Evolutionary conservation across 2,888 invertebrate species (phyloP), one percentile per base, ranked within the genome.

Genomic region (Agapetus fuscipes): DNA sequence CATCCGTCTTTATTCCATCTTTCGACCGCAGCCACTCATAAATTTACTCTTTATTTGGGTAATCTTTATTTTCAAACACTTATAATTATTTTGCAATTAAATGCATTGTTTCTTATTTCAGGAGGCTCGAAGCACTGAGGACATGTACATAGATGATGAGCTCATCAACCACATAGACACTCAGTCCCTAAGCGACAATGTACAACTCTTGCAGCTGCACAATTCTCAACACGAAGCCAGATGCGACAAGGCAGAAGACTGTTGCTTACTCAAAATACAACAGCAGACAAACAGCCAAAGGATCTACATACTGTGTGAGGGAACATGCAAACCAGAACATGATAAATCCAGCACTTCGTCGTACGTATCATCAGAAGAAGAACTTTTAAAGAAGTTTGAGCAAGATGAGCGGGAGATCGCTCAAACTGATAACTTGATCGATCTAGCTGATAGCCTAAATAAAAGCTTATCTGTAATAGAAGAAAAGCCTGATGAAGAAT

Each of bases 61-160:
- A n/a, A n/a, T n/a, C n/a, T n/a, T n/a, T n/a, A n/a, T n/a, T n/a
- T n/a, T n/a, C n/a, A n/a, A n/a, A n/a, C n/a, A n/a, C n/a, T n/a
- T n/a, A n/a, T n/a, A n/a, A n/a, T n/a, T n/a, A n/a, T n/a, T n/a
- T n/a, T n/a, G n/a, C n/a, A n/a, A n/a, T n/a, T n/a, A n/a, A n/a
- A n/a, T n/a, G n/a, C n/a, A n/a, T n/a, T n/a, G n/a, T n/a, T n/a
- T n/a, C n/a, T n/a, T n/a, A 17, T 45, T 35, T 10, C 56, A 71
- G 70, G 66, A 70, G 61, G 68, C 68, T 52, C 60, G 60, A 53
- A 71, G 71, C 54, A 71, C 69, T n/a, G 71, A 72, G 48, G 72
- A 71, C 51, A 53, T 72, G 33, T 72, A 72, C 56, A 72, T 72
- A 50, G 71, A 72, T 53, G 72, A 72, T 54, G 71, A 72, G 48